Evolutionary conservation across 2,797 vertebrate species (phyloP).

Genomic region (Dromococcyx pavoninus): DNA sequence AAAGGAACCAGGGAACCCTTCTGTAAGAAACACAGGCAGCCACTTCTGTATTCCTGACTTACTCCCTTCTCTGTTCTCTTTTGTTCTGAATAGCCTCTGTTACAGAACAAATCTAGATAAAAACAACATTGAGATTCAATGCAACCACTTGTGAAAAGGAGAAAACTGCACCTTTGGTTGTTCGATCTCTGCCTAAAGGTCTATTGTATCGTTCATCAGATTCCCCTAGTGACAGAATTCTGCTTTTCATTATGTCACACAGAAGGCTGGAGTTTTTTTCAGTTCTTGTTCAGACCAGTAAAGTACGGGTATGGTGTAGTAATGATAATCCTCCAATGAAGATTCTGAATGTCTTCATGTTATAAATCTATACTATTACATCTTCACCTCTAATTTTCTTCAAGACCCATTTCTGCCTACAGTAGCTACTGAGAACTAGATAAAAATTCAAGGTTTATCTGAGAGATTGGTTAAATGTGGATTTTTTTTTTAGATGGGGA

Average conservation of each 20-base stretch:
- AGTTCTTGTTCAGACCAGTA: background rate
- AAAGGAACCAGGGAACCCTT: background rate
- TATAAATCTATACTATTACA: background rate
- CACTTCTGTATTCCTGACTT: background rate
- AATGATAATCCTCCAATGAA: background rate
- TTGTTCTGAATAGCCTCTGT: background rate
- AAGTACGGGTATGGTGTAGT: background rate
- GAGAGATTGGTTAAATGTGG: background rate
- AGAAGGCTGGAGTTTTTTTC: background rate
- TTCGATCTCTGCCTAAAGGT: background rate
- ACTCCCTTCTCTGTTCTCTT: background rate
- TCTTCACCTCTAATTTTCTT: background rate
- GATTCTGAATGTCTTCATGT: background rate
- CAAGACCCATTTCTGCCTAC: background rate
- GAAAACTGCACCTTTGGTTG: background rate
- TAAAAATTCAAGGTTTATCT: background rate
- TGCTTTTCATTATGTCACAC: background rate
- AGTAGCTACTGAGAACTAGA: background rate
- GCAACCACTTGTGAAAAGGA: background rate
- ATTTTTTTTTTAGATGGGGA: background rate
- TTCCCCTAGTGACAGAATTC: background rate
- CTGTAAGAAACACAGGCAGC: background rate
- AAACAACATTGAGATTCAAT: background rate
- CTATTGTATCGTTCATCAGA: background rate
- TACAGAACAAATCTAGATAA: background rate